Evolutionary conservation across 2,113 vertebrate species (phyloP).

Genomic region (Rousettus leschenaultii): DNA sequence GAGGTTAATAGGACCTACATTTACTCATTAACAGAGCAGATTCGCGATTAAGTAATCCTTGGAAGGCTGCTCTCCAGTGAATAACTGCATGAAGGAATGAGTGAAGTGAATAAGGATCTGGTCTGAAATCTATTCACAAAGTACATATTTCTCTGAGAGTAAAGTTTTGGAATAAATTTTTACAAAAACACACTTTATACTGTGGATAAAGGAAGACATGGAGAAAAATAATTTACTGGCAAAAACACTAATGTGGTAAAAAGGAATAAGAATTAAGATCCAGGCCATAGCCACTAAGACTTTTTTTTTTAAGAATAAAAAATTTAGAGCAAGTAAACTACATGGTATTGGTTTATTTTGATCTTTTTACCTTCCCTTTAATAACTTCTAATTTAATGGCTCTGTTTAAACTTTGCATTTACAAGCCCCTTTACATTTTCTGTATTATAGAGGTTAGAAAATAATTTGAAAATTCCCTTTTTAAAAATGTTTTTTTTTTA

Average conservation of each 20-base stretch:
- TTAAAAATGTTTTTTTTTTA: not conserved
- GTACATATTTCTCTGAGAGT: slow-evolving; percentile 30
- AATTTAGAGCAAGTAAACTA: not conserved
- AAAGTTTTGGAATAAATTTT: slow-evolving; percentile 47
- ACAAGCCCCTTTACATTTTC: not conserved
- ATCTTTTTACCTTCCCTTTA: slow-evolving; percentile 15
- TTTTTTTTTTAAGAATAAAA: not conserved
- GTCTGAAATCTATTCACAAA: slow-evolving; percentile 50
- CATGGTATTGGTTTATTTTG: not conserved
- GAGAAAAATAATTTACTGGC: not conserved
- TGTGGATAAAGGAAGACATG: not conserved
- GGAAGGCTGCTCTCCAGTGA: slow-evolving; percentile 55
- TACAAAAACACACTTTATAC: not conserved
- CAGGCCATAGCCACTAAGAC: not conserved
- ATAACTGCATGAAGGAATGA: slow-evolving; percentile 49
- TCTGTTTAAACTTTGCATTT: not conserved
- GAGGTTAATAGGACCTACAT: slow-evolving; percentile 67
- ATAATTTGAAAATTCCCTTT: slow-evolving; percentile 20
- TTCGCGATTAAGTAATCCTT: slow-evolving; percentile 69
- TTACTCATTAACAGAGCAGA: slow-evolving; percentile 70
- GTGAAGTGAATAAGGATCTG: slow-evolving; percentile 23
- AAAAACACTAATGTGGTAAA: not conserved
- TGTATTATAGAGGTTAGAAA: not conserved
- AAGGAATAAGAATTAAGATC: slow-evolving; percentile 33
- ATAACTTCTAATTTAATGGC: not conserved